These are phyloP conservation scores for Seriola dumerili DNA, from an alignment of 2,113 vertebrate species.

Conservation along the genomic window DNA sequence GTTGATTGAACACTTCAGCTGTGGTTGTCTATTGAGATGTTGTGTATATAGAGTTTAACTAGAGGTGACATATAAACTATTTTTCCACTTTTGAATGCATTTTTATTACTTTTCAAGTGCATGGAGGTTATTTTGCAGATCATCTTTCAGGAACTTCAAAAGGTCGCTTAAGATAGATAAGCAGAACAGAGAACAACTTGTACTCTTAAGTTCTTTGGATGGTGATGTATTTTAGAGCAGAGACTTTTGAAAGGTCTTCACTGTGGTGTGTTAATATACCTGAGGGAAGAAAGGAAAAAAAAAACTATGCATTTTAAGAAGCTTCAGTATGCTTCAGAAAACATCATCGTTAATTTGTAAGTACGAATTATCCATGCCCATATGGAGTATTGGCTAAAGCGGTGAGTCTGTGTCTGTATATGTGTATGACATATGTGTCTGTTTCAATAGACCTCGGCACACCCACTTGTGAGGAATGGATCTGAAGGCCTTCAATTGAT, in stretches of 20 bases:
- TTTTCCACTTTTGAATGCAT: not conserved
- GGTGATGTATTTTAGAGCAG: not conserved
- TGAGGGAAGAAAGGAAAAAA: not conserved
- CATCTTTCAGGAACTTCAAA: not conserved
- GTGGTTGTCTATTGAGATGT: not conserved
- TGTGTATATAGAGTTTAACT: not conserved
- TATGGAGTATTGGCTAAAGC: not conserved
- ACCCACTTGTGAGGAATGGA: constrained; percentile 63
- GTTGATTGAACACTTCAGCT: too few relatives aligned
- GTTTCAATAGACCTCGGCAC: constrained; percentile 54
- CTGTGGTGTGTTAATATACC: constrained; percentile 10
- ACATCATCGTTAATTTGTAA: not conserved
- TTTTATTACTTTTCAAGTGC: not conserved
- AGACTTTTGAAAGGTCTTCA: not conserved
- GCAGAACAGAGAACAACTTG: not conserved
- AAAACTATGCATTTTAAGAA: not conserved
- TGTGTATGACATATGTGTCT: not conserved
- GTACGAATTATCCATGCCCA: constrained; percentile 4
- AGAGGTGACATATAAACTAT: not conserved
- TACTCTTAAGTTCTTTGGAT: not conserved
- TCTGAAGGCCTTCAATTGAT: constrained; percentile 72
- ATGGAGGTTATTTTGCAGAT: not conserved
- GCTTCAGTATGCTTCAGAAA: not conserved
- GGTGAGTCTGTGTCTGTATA: not conserved
- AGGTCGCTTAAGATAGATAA: not conserved